Base-by-base conservation (phyloP, 2,888 invertebrate species). In the Amphipoea lucens region DNA sequence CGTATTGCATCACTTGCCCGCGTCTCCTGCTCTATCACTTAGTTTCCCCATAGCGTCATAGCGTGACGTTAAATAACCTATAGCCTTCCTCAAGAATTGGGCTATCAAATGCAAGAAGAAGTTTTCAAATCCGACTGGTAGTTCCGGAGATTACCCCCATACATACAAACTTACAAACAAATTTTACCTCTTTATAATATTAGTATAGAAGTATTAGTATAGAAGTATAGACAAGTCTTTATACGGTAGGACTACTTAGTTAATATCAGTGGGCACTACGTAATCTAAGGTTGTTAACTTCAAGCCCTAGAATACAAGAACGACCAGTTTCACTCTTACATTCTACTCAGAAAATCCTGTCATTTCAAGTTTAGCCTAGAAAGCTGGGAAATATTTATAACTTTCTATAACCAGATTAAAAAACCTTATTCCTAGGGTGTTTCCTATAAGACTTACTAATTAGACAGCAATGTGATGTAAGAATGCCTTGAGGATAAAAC, bases 301-400 rank as follows among this genome's bases (percentile, higher is more conserved):
- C 48, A 48, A 76, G 60, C 45, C 67, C 71, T 76, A 57, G 14
- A 40, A 65, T 68, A 85, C 76, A 17, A 42, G 78, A 57, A 72
- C 45, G 62, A 60, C 82, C 45, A 82, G 86, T 84, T 74, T 71
- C 63, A 70, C 42, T 74, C 3, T 51, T 45, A 63, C 40, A 42
- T 45, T 12, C 54, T 29, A 3, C 77, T 82, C 57, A 66, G 78
- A 72, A 74, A 68, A 72, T 74, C 67, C 67, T 74, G 9, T 14
- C 17, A 54, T 23, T 76, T 62, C 70, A 14, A 60, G 70, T 82
- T 57, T 63, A 51, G 12, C 12, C 69, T 69, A 57, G 83, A 86
- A 86, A 84, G 74, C 48, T 85, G 51, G 36, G 62, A 78, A 82
- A 62, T 54, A 62, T 82, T 82, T 42, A 40, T 14, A 60, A 75